Evolutionary conservation across 2,888 invertebrate species (phyloP), one percentile per base, ranked within the genome.

Genomic region (Neria commutata): DNA sequence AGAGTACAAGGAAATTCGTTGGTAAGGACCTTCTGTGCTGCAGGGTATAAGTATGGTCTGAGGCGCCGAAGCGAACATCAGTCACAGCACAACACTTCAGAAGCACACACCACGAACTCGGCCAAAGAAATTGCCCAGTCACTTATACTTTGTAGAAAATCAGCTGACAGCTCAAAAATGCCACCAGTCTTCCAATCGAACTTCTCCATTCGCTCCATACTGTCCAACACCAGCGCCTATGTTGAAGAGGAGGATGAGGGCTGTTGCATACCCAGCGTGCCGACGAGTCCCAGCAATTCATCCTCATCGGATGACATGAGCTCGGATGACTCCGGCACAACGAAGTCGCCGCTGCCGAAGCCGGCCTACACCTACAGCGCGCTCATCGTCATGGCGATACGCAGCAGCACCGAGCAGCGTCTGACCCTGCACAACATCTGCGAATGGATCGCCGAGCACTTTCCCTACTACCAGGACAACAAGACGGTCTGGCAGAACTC

Each of bases 401-500:
- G 95, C 34, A 91, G 92, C 77, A 94, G 94, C 76, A 90, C 93
- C 0, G 95, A 96, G 71, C 94, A 94, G 77, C 85, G 95, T 19
- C 85, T 97, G 23, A 97, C 96, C 0, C 84, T 97, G 2, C 96
- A 95, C 82, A 95, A 95, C 46, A 98, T 98, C 71, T 97, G 97
- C 85, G 94, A 95, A 81, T 99, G 95, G 84, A 99, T 99, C 70
- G 95, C 96, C 90, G 89, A 90, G 67, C 94, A 95, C 81, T 98
- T 97, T 75, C 95, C 98, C 0, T 98, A 96, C 81, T 98, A 98
- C 81, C 88, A 92, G 58, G 94, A 97, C 79, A 97, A 97, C 80
- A 95, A 95, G 73, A 95, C 95, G 75, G 97, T 96, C 3, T 98
- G 98, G 98, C 98, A 98, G 83, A 98, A 98, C 78, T 95, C 95